A percentile compares a stretch with the other conserved stretches of the same genome.
phyloP scores from a whole-genome alignment of 1,140 invertebrate species.

The Meteorus sp. region DNA sequence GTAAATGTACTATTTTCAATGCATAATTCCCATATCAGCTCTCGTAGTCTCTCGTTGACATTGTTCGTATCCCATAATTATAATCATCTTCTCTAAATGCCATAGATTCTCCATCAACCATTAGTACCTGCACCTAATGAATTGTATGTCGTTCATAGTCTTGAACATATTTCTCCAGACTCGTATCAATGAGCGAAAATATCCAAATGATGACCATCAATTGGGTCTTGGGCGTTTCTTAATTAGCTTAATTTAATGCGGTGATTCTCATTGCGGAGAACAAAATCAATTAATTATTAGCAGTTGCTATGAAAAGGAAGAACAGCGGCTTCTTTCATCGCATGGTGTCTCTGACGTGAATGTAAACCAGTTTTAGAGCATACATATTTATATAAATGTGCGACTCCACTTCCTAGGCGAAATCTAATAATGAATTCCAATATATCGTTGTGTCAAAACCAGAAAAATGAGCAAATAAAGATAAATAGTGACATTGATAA shows the following conservation, averaged over 20 bases:
- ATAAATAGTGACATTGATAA: too few relatives aligned
- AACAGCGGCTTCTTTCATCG: conserved; percentile 36
- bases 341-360: background rate
- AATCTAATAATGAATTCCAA: background rate
- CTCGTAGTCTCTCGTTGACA: too few relatives aligned
- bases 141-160: too few relatives aligned
- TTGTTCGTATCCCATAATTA: too few relatives aligned
- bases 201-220: conserved; percentile 38
- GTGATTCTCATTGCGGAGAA: conserved; percentile 28
- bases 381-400: background rate
- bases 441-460: background rate
- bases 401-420: background rate
- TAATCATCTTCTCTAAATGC: too few relatives aligned
- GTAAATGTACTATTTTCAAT: too few relatives aligned
- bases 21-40: too few relatives aligned
- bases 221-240: conserved; percentile 37
- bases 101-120: too few relatives aligned
- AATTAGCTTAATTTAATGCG: conserved; percentile 43
- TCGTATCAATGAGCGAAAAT: conserved; percentile 14
- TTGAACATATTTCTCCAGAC: background rate
- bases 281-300: conserved; percentile 39
- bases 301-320: background rate
- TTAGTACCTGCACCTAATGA: too few relatives aligned
- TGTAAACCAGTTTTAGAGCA: conserved; percentile 26
- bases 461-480: background rate